Base-by-base conservation (phyloP, 2,113 vertebrate genomes). In the Ceyx cyanopectus region DNA sequence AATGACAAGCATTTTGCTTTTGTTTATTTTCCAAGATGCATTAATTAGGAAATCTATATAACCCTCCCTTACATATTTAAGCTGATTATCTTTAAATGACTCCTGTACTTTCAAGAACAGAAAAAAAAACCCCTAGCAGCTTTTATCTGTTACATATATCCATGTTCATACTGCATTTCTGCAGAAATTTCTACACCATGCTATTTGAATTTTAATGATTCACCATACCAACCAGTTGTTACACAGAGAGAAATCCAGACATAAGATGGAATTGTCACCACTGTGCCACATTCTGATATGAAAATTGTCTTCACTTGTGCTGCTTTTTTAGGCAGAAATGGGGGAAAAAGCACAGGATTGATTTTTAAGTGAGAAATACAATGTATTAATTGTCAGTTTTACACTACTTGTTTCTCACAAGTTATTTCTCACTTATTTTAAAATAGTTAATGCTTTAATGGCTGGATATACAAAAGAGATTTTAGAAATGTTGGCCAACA, bases 1-100 rank as follows among this genome's bases (percentile, higher is more conserved):
- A 97, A 94, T 95, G 90, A 96, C 94, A 95, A 93, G 91, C 90
- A 94, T 93, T 85, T 96, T 86, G 91, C 81, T 95, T 96, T 96
- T 97, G 89, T 91, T 97, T 97, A 87, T 95, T 85, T 89, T 94
- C 89, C 80, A 88, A 70, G 87, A 89, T 85, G 91, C 82, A 82
- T 92, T 92, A 76, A 90, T 93, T 72, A 94, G 80, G 79, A 95
- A 95, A 96, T 94, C 95, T 78, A 91, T 91, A 92, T 69, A 86
- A 80, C 66, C 56, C 54, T 72, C 58, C 30, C 72, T 75, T 58
- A 51, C 68, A 74, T 10, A 32, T 60, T 94, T 74, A 78, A 53
- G 76, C 65, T 50, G 81, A 94, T 87, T 58, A 69, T 81, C 74
- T 95, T 89, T 72, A 85, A 86, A 85, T 43, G 40, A 46, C 67